phyloP scores from a whole-genome alignment of 2,888 invertebrate genomes.

The Camponotus fellah region DNA sequence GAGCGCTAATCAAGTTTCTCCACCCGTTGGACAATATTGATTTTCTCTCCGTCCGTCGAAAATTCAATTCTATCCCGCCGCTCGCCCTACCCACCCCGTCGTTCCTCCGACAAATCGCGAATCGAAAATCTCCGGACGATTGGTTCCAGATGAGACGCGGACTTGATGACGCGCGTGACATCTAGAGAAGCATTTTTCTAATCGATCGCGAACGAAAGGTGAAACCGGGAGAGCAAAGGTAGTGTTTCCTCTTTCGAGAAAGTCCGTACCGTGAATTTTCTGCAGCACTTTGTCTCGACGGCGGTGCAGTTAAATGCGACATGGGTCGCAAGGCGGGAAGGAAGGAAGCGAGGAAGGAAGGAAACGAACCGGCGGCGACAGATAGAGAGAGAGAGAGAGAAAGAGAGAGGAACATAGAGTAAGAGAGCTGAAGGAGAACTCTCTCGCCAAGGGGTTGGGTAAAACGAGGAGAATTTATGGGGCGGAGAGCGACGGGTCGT shows the following conservation, averaged over 20 bases:
- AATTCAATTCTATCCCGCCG: conserved; percentile 67
- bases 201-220: conserved; percentile 15
- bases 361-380: conserved; percentile 4
- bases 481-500: conserved; percentile 61
- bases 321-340: conserved; percentile 30
- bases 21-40: conserved; percentile 74
- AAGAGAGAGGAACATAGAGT: conserved; percentile 8
- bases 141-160: not conserved
- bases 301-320: conserved; percentile 50
- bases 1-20: conserved; percentile 75
- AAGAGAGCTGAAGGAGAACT: conserved; percentile 19
- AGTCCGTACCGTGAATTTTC: conserved; percentile 48
- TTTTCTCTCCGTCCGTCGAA: conserved; percentile 73
- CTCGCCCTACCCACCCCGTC: conserved; percentile 13
- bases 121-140: conserved; percentile 45
- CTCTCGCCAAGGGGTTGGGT: conserved; percentile 35
- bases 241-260: conserved; percentile 25
- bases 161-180: not conserved
- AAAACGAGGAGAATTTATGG: conserved; percentile 71
- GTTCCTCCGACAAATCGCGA: conserved; percentile 45
- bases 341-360: conserved; percentile 8
- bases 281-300: conserved; percentile 56
- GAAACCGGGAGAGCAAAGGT: not conserved
- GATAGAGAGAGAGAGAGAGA: not conserved
- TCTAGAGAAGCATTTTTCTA: conserved; percentile 23